phyloP scores from a whole-genome alignment of 2,113 vertebrate species.

The Eira barbara region DNA sequence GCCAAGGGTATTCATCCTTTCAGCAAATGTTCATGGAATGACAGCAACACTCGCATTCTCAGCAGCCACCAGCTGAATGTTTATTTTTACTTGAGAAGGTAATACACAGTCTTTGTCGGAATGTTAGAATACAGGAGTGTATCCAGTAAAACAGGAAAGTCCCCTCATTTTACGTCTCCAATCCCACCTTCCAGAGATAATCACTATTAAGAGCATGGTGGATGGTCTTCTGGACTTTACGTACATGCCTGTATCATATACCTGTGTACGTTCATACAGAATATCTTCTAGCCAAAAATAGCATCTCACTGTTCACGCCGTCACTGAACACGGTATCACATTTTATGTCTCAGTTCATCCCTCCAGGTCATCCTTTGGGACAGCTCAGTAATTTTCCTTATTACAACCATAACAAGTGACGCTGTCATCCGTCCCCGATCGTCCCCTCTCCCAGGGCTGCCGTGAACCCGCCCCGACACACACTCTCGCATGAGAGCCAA shows the following conservation, averaged over 20 bases:
- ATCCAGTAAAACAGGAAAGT: not conserved
- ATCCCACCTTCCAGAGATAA: not conserved
- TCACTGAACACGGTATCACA: not conserved
- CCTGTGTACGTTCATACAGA: too few relatives aligned
- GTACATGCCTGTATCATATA: not conserved
- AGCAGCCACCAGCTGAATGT: not conserved
- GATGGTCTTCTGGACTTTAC: not conserved
- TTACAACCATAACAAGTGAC: accelerated
- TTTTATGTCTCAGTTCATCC: not conserved
- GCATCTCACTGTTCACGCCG: not conserved
- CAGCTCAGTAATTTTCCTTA: not conserved
- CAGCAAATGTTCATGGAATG: not conserved
- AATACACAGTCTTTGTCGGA: not conserved
- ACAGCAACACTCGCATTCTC: not conserved
- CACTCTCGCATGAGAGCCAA: not conserved
- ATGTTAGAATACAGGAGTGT: not conserved
- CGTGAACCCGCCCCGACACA: accelerated
- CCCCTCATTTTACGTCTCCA: not conserved
- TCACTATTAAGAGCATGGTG: not conserved
- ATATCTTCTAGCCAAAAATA: not conserved
- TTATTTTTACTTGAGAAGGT: not conserved
- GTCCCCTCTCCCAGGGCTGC: not conserved
- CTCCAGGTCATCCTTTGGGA: not conserved
- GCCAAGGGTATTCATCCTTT: not conserved
- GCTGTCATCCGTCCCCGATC: accelerated